phyloP scores from a whole-genome alignment of 2,797 vertebrate genomes.

The Semaprochilodus insignis region DNA sequence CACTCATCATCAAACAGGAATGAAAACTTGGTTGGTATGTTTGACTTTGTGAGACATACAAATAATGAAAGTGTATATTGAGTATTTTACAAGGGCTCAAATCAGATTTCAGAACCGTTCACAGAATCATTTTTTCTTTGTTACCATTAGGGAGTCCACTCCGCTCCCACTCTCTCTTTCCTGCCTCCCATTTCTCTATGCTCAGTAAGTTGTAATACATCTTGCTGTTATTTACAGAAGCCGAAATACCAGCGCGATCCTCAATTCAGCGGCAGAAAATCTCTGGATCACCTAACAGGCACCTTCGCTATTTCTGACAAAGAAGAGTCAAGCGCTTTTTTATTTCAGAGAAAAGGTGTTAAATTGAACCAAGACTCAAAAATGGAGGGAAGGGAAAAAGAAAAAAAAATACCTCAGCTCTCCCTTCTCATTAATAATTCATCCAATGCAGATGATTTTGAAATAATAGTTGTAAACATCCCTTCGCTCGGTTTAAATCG shows the following conservation, averaged over 20 bases:
- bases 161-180: no score
- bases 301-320: slow-evolving; percentile 54
- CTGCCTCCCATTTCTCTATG: no score
- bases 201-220: not conserved
- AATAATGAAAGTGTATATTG: no score
- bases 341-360: slow-evolving; percentile 58
- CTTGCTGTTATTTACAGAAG: not conserved
- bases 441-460: slow-evolving; percentile 77
- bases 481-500: slow-evolving; percentile 73
- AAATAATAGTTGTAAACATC: slow-evolving; percentile 75
- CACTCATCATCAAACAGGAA: no score
- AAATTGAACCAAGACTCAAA: slow-evolving; percentile 61
- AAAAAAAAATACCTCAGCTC: slow-evolving; percentile 36
- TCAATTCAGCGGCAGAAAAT: not conserved
- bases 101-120: no score
- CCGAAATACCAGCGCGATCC: not conserved
- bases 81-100: no score
- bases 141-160: no score
- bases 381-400: slow-evolving; percentile 45
- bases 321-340: slow-evolving; percentile 16
- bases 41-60: no score
- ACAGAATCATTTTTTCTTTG: no score
- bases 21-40: no score
- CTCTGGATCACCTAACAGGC: not conserved
- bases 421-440: slow-evolving; percentile 74